phyloP scores from a whole-genome alignment of 2,888 invertebrate species.

The Endomychus coccineus region DNA sequence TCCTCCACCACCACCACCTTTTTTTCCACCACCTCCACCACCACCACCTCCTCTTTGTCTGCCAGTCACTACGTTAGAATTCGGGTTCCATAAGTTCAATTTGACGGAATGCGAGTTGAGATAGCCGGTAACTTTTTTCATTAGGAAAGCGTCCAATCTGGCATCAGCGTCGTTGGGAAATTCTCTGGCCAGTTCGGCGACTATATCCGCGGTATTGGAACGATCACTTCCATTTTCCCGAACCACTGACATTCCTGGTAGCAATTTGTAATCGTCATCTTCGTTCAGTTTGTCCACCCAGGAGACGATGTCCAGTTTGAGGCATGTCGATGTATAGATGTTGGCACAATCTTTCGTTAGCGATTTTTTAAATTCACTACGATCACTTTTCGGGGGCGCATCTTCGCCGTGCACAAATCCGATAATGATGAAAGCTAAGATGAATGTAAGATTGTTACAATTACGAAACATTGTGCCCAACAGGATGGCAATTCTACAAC shows the following conservation, averaged over 20 bases:
- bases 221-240: slow-evolving; percentile 49
- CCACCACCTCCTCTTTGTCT: slow-evolving; percentile 44
- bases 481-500: too few species aligned
- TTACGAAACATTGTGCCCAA: too few species aligned
- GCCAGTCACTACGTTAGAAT: slow-evolving; percentile 48
- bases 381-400: too few species aligned
- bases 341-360: slow-evolving; percentile 45
- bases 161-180: slow-evolving; percentile 71
- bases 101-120: slow-evolving; percentile 67
- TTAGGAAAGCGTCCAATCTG: slow-evolving; percentile 65
- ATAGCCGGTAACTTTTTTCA: slow-evolving; percentile 64
- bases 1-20: slow-evolving; percentile 33
- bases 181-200: slow-evolving; percentile 66
- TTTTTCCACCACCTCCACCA: slow-evolving; percentile 34
- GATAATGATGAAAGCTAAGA: too few species aligned
- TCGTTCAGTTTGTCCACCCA: slow-evolving; percentile 68
- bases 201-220: slow-evolving; percentile 58
- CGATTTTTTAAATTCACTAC: slow-evolving; percentile 28
- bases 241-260: slow-evolving; percentile 69
- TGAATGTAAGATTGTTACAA: too few species aligned
- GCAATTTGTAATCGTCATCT: slow-evolving; percentile 58
- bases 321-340: slow-evolving; percentile 62
- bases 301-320: slow-evolving; percentile 70
- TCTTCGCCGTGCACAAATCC: too few species aligned
- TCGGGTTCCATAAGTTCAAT: slow-evolving; percentile 55